A percentile compares a stretch with the other conserved stretches of the same genome.
Evolutionary conservation across 2,797 vertebrate genomes (phyloP).

Genomic region (Myotis vivesi): DNA sequence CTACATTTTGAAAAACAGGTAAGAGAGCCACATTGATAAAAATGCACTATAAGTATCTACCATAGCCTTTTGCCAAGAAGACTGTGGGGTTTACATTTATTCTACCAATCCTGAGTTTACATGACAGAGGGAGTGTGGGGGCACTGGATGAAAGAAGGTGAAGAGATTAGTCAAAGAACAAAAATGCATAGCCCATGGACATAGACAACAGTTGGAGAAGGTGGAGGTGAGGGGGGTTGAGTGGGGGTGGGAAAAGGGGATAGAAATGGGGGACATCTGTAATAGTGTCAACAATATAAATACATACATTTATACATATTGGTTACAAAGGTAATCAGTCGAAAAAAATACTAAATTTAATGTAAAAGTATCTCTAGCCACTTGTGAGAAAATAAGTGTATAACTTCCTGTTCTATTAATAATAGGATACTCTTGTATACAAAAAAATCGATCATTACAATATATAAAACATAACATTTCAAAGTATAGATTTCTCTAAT

Average conservation of each 20-base stretch:
- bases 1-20: conserved; percentile 33
- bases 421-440: conserved; percentile 11
- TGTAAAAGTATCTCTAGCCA: conserved; percentile 13
- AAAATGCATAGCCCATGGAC: neutral
- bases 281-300: neutral
- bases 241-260: neutral
- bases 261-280: neutral
- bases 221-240: neutral
- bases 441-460: conserved; percentile 1
- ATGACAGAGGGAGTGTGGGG: neutral
- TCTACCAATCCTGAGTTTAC: neutral
- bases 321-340: neutral
- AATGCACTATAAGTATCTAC: neutral
- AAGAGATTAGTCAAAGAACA: neutral
- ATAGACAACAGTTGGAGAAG: neutral
- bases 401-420: neutral
- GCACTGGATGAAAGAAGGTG: neutral
- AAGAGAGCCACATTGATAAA: conserved; percentile 49
- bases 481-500: conserved; percentile 44
- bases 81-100: neutral
- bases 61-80: conserved; percentile 38
- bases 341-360: conserved; percentile 17
- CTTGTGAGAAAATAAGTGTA: conserved; percentile 20
- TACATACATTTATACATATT: neutral
- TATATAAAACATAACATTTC: neutral